Evolutionary conservation across 2,797 vertebrate genomes (phyloP).

Genomic region (Astyanax mexicanus): DNA sequence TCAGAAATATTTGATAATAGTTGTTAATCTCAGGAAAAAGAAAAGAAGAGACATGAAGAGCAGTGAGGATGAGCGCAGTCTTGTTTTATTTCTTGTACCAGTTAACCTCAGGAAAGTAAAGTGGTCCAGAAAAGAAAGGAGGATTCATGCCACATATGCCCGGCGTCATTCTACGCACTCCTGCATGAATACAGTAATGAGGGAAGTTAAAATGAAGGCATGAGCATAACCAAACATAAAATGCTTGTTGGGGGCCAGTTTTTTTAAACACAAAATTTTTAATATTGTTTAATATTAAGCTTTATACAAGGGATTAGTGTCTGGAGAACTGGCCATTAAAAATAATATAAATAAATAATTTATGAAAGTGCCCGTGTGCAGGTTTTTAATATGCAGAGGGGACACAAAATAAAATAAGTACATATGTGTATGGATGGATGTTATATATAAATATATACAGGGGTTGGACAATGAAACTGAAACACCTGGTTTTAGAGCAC

Average conservation of each 20-base stretch:
- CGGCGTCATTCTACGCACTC: neutral
- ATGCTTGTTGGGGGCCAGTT: neutral
- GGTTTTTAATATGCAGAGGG: constrained; percentile 67
- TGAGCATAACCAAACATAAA: neutral
- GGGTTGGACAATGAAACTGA: too few relatives aligned
- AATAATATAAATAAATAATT: constrained; percentile 35
- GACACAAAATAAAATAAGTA: constrained; percentile 51
- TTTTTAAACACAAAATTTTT: neutral
- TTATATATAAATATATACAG: too few relatives aligned
- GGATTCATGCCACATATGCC: constrained; percentile 13
- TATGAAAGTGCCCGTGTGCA: constrained; percentile 80
- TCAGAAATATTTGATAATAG: too few relatives aligned
- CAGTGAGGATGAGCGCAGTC: neutral
- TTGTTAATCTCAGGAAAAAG: too few relatives aligned
- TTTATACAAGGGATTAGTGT: constrained; percentile 9
- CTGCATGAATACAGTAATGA: neutral
- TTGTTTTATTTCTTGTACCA: constrained; percentile 26
- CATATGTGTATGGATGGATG: too few relatives aligned
- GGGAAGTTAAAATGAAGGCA: neutral
- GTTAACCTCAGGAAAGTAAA: constrained; percentile 13
- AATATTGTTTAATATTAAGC: neutral
- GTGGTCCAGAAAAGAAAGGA: neutral
- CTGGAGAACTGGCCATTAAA: constrained; percentile 7
- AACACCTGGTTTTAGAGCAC: too few relatives aligned
- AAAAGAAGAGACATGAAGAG: neutral